Base-by-base conservation (phyloP, 2,113 vertebrate species). In the Piprites chloris region DNA sequence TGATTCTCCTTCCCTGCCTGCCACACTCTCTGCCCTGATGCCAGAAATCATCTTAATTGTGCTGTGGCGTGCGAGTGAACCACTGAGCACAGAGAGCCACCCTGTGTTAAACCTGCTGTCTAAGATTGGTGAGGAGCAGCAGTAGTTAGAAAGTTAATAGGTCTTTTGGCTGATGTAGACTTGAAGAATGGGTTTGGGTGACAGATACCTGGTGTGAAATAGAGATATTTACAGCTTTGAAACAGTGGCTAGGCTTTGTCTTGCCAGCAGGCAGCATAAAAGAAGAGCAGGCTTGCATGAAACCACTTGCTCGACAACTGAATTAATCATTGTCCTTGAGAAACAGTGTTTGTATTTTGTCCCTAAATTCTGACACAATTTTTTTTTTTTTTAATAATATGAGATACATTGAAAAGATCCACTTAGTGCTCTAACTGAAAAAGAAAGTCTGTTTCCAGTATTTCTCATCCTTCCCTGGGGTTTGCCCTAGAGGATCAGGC, bases 61-160 rank as follows among this genome's bases (percentile, higher is more conserved):
- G 1, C 9, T 0, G 3, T 49, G 67, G 32, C 26, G 5, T 8
- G 24, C 1, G 14, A 26, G 66, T 3, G n/a, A 82, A 8, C 32
- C 9, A 16, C 49, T 10, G 75, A 77, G 63, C 22, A 3, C 3
- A 20, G 4, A 1, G 65, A 88, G 59, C 50, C 75, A 37, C 79
- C 49, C 55, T 3, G 65, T 5, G 12, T 49, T 55, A 11, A n/a
- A 32, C 0, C 8, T 33, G 30, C 39, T 67, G 58, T 4, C 42
- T 41, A 62, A 39, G 71, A 17, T 0, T 50, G 67, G 46, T 10
- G 3, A 53, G 69, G 24, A 49, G 71, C 53, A 52, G 62, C 2
- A 9, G 66, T 9, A 66, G 68, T 50, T 35, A 58, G 71, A 6
- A 61, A 82, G 72, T 71, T 76, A 85, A 80, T 87, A 28, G n/a